Evolutionary conservation across 2,797 vertebrate genomes (phyloP).

Genomic region (Pteronotus mesoamericanus): DNA sequence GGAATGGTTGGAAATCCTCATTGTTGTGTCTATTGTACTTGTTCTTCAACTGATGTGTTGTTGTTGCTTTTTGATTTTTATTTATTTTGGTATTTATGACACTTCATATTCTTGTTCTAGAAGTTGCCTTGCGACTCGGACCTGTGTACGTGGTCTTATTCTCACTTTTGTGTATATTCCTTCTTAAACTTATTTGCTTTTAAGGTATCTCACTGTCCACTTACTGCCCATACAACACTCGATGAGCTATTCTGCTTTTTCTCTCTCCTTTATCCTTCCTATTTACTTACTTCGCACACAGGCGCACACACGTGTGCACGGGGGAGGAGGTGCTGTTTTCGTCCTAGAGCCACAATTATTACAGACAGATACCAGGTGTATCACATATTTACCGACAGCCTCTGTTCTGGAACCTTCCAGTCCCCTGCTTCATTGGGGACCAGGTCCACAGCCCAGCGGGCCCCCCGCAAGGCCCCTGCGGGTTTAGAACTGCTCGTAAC

Average conservation of each 20-base stretch:
- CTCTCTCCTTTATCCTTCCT: background rate
- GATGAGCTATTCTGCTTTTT: background rate
- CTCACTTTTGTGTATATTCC: background rate
- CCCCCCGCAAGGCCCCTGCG: background rate
- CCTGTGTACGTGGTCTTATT: background rate
- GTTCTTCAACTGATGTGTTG: background rate
- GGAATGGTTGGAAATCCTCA: too few relatives aligned
- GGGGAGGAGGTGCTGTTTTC: too few relatives aligned
- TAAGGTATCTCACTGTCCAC: background rate
- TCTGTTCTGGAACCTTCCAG: background rate
- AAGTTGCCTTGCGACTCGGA: background rate
- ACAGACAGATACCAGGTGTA: background rate
- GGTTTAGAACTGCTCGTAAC: background rate
- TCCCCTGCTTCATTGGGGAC: background rate
- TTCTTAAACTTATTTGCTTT: background rate
- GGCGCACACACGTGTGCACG: too few relatives aligned
- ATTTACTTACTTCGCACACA: background rate
- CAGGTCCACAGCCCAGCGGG: too few relatives aligned
- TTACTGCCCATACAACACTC: background rate
- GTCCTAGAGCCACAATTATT: background rate
- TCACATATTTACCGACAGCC: background rate
- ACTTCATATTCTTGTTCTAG: background rate
- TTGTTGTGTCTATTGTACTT: fast-evolving
- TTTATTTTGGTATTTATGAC: background rate
- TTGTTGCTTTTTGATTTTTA: background rate